Conservation (phyloP, 2,888 invertebrate species). For the Ctenicera cuprea region DNA sequence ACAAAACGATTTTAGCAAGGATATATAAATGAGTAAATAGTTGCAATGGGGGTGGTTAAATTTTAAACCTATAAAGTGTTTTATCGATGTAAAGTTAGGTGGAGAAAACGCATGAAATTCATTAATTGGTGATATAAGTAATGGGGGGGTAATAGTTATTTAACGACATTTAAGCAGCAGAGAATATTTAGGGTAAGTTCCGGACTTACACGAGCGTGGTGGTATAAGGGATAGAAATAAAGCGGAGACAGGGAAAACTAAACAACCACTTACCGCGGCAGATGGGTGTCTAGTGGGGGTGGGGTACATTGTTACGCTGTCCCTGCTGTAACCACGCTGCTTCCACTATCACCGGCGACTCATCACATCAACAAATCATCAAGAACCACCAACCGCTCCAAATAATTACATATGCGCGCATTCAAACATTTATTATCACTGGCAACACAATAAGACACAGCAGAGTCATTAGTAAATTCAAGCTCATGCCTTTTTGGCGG, state of each 20-base stretch:
- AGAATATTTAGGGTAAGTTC: conserved; percentile 48
- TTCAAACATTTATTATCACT: conserved; percentile 43
- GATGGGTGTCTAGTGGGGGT: conserved; percentile 86
- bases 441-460: conserved; percentile 43
- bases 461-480: conserved; percentile 32
- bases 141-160: conserved; percentile 56
- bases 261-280: conserved; percentile 80
- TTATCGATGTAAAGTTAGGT: not conserved
- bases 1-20: no score
- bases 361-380: conserved; percentile 57
- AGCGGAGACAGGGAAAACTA: conserved; percentile 56
- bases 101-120: conserved; percentile 14
- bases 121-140: conserved; percentile 43
- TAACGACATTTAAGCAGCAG: conserved; percentile 54
- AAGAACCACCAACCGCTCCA: conserved; percentile 35
- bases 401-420: conserved; percentile 41
- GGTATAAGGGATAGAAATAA: conserved; percentile 47
- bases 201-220: conserved; percentile 51
- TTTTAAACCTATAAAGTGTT: no score
- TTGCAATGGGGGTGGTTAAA: no score
- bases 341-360: conserved; percentile 60
- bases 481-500: conserved; percentile 29
- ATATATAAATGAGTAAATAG: no score
- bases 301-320: conserved; percentile 79
- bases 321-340: conserved; percentile 58